Conservation (phyloP, 2,113 vertebrate species). For the Scatophagus argus region DNA sequence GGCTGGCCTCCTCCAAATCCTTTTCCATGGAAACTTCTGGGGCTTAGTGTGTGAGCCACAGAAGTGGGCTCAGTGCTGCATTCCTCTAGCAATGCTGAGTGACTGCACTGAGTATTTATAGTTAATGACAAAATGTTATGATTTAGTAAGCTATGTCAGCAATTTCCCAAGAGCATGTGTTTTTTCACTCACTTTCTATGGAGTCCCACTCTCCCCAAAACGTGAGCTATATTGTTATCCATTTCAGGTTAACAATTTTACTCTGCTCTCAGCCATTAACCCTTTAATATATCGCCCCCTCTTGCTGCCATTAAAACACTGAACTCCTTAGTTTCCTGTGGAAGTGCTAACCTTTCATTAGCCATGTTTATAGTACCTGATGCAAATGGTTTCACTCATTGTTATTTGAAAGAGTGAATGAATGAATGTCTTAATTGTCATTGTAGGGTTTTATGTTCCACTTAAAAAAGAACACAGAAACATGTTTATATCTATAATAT, state of each 20-base stretch:
- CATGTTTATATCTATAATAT: no score
- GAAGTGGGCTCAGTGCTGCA: conserved; percentile 65
- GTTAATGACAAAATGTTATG: conserved; percentile 83
- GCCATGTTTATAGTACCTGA: conserved; percentile 48
- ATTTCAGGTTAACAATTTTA: conserved; percentile 67
- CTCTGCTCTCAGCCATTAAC: conserved; percentile 41
- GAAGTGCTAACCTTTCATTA: conserved; percentile 59
- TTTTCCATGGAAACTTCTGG: conserved; percentile 85
- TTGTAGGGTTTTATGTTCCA: no score
- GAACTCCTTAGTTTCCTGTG: conserved; percentile 40
- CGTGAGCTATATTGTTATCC: conserved; percentile 50
- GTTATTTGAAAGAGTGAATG: no score
- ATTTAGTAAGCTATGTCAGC: conserved; percentile 85
- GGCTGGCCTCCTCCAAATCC: conserved; percentile 58
- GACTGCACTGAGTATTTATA: conserved; percentile 84
- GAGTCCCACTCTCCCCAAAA: no score
- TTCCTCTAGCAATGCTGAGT: conserved; percentile 77
- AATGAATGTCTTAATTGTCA: no score
- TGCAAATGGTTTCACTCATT: conserved; percentile 53
- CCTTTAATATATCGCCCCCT: conserved; percentile 40
- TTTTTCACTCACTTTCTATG: conserved; percentile 78
- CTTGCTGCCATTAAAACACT: conserved; percentile 45
- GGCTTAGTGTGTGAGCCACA: conserved; percentile 74
- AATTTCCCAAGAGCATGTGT: conserved; percentile 81
- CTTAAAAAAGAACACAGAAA: no score